A percentile compares a stretch with the other conserved stretches of the same genome.
Conservation (phyloP, 2,113 vertebrate genomes). For the Salvelinus namaycush region DNA sequence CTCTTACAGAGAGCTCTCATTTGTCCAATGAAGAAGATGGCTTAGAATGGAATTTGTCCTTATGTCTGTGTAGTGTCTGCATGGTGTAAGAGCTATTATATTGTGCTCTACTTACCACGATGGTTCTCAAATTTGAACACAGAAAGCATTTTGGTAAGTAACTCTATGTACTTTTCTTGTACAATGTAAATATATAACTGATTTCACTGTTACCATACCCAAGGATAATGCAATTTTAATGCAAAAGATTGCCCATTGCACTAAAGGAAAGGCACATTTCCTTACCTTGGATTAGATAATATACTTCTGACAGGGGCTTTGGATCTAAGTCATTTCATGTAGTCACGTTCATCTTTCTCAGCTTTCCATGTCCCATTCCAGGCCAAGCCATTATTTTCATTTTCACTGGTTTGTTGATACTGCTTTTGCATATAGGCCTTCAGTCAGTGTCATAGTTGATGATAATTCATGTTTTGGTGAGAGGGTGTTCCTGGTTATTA, state of each 20-base stretch:
- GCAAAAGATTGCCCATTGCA: conserved; percentile 30
- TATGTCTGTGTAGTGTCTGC: neutral
- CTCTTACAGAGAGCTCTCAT: too few relatives aligned
- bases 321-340: conserved; percentile 67
- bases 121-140: too few relatives aligned
- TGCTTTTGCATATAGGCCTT: conserved; percentile 40
- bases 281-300: conserved; percentile 67
- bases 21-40: too few relatives aligned
- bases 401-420: conserved; percentile 43
- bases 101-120: too few relatives aligned
- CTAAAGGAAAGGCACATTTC: conserved; percentile 40
- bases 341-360: conserved; percentile 60
- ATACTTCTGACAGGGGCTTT: conserved; percentile 50
- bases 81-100: neutral
- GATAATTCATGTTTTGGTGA: conserved; percentile 24
- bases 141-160: too few relatives aligned
- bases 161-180: neutral
- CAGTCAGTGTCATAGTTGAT: conserved; percentile 28
- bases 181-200: neutral
- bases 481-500: conserved; percentile 15
- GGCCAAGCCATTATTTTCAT: conserved; percentile 63
- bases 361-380: conserved; percentile 55
- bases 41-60: too few relatives aligned
- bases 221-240: neutral
- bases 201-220: neutral